These are phyloP conservation scores for Micropterix aruncella DNA, from an alignment of 2,888 invertebrate genomes.

Conservation along the genomic window DNA sequence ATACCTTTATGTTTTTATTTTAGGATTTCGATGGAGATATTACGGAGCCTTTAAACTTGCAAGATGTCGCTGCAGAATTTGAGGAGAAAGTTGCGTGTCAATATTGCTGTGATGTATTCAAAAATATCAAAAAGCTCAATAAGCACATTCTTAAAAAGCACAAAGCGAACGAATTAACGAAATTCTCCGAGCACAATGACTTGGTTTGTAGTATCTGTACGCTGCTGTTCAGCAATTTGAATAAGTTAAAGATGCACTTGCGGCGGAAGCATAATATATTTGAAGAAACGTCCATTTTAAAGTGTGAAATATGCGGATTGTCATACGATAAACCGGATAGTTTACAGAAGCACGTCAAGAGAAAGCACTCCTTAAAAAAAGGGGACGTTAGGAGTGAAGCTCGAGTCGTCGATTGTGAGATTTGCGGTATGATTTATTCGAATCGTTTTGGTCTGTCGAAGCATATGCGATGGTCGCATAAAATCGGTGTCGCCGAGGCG, in stretches of 20 bases:
- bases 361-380: conserved; percentile 27
- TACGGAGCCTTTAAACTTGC: no score
- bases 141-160: background rate
- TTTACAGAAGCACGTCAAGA: conserved; percentile 26
- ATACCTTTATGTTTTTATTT: no score
- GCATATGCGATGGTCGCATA: conserved; percentile 28
- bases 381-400: conserved; percentile 23
- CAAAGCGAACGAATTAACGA: background rate
- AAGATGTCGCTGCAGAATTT: no score
- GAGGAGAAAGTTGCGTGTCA: no score
- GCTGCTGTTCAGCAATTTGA: conserved; percentile 26
- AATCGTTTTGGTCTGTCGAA: conserved; percentile 27
- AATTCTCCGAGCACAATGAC: background rate
- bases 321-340: conserved; percentile 34
- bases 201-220: conserved; percentile 27
- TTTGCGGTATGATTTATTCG: conserved; percentile 30
- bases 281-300: conserved; percentile 25
- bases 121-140: background rate
- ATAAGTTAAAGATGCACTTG: conserved; percentile 30
- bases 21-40: no score
- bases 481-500: conserved; percentile 24
- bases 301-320: conserved; percentile 30
- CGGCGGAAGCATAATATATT: conserved; percentile 29
- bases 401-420: conserved; percentile 23
- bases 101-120: background rate